A percentile compares a stretch with the other conserved stretches of the same genome.
Evolutionary conservation across 2,888 invertebrate genomes (phyloP).

Genomic region (Sabellastarte sp.): DNA sequence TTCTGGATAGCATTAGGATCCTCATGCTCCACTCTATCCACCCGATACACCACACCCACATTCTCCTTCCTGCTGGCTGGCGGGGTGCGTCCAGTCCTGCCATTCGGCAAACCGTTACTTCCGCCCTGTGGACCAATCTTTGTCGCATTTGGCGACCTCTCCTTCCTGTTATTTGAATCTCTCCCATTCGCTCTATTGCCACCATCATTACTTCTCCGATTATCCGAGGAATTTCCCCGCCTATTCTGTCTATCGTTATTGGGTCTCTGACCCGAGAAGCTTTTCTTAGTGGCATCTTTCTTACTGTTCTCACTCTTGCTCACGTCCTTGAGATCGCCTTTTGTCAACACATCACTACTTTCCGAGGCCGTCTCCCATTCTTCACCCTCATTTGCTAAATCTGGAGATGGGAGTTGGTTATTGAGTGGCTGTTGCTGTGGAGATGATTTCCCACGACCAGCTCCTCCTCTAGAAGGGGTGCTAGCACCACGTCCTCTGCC

Average conservation of each 20-base stretch:
- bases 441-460: neutral
- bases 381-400: slow-evolving; percentile 46
- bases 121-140: slow-evolving; percentile 37
- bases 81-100: slow-evolving; percentile 29
- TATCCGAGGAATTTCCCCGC: slow-evolving; percentile 35
- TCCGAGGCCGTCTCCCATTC: slow-evolving; percentile 80
- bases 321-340: neutral
- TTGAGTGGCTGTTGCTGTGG: slow-evolving; percentile 40
- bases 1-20: slow-evolving; percentile 65
- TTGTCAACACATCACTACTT: slow-evolving; percentile 67
- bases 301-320: slow-evolving; percentile 26
- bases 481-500: neutral
- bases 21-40: slow-evolving; percentile 64
- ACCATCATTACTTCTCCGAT: slow-evolving; percentile 23
- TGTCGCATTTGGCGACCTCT: slow-evolving; percentile 25
- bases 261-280: slow-evolving; percentile 58
- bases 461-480: no score
- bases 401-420: slow-evolving; percentile 53
- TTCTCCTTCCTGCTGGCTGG: slow-evolving; percentile 37
- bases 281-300: slow-evolving; percentile 52
- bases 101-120: slow-evolving; percentile 28
- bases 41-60: slow-evolving; percentile 60
- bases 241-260: slow-evolving; percentile 50
- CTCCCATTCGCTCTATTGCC: neutral
- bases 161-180: slow-evolving; percentile 12